These are phyloP conservation scores for Hippocampus guttulatus DNA, from an alignment of 2,113 vertebrate species.

Conservation along the genomic window DNA sequence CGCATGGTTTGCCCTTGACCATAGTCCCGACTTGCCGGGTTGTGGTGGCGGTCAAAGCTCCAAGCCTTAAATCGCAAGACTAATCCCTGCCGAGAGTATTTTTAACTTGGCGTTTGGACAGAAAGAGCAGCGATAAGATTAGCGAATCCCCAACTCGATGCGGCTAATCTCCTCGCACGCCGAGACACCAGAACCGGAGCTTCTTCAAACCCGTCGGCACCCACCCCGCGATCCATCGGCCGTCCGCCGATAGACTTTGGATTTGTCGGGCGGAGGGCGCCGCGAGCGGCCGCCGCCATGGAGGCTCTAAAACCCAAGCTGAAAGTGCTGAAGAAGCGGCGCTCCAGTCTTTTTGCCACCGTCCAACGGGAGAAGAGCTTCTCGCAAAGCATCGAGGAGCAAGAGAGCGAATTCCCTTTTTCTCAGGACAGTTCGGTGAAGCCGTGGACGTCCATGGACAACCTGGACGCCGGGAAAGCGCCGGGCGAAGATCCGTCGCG, in stretches of 20 bases:
- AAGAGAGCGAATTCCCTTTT: constrained; percentile 72
- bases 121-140: constrained; percentile 75
- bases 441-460: constrained; percentile 81
- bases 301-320: constrained; percentile 39
- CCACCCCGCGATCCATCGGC: neutral
- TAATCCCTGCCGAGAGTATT: constrained; percentile 76
- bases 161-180: constrained; percentile 55
- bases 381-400: constrained; percentile 52
- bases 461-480: constrained; percentile 43
- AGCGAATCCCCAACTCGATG: constrained; percentile 62
- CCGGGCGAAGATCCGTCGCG: neutral
- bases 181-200: constrained; percentile 35
- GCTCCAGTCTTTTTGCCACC: constrained; percentile 74
- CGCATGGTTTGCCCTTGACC: constrained; percentile 4
- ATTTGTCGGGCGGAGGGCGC: neutral
- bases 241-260: neutral
- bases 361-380: constrained; percentile 72
- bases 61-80: constrained; percentile 71
- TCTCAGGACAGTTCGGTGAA: constrained; percentile 78
- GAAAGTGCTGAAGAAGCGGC: constrained; percentile 63
- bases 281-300: constrained; percentile 44
- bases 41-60: constrained; percentile 46
- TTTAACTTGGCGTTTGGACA: constrained; percentile 71
- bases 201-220: constrained; percentile 21
- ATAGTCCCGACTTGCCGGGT: constrained; percentile 20